Conservation (phyloP, 2,888 invertebrate genomes). For the Hypsopygia costalis region DNA sequence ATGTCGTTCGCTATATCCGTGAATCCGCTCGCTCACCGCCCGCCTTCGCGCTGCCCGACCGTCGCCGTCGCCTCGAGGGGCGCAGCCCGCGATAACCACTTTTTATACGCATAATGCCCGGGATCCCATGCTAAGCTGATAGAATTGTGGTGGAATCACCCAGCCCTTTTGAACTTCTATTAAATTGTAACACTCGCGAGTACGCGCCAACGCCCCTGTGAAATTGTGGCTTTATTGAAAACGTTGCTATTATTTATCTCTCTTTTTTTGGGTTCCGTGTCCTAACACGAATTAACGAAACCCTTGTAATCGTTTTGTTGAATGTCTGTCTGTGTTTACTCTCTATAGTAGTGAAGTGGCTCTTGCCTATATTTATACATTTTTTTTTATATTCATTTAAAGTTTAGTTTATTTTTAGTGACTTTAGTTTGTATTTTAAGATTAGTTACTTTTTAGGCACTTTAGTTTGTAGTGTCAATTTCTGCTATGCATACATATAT, state of each 20-base stretch:
- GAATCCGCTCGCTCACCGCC: neutral
- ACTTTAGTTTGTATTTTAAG: too few relatives aligned
- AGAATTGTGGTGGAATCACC: constrained; percentile 77
- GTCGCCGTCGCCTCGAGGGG: constrained; percentile 25
- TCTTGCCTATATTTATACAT: too few relatives aligned
- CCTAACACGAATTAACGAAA: constrained; percentile 22
- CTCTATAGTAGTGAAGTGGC: too few relatives aligned
- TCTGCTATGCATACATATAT: too few relatives aligned
- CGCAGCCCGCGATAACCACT: constrained; percentile 67
- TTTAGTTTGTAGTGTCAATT: too few relatives aligned
- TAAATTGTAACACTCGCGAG: constrained; percentile 76
- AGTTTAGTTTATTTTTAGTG: too few relatives aligned
- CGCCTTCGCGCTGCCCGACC: constrained; percentile 12
- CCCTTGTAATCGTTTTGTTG: too few relatives aligned
- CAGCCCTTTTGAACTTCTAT: constrained; percentile 79
- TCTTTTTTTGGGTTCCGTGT: constrained; percentile 33
- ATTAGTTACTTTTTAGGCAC: too few relatives aligned
- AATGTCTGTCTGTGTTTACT: too few relatives aligned
- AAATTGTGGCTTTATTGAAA: constrained; percentile 77
- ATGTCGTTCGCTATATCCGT: too few relatives aligned
- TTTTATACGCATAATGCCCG: constrained; percentile 77
- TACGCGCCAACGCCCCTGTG: constrained; percentile 72
- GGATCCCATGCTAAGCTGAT: constrained; percentile 78
- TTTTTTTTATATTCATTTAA: too few relatives aligned
- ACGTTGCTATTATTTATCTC: constrained; percentile 64